Base-by-base conservation (phyloP, 2,113 vertebrate species). In the Thomomys bottae region DNA sequence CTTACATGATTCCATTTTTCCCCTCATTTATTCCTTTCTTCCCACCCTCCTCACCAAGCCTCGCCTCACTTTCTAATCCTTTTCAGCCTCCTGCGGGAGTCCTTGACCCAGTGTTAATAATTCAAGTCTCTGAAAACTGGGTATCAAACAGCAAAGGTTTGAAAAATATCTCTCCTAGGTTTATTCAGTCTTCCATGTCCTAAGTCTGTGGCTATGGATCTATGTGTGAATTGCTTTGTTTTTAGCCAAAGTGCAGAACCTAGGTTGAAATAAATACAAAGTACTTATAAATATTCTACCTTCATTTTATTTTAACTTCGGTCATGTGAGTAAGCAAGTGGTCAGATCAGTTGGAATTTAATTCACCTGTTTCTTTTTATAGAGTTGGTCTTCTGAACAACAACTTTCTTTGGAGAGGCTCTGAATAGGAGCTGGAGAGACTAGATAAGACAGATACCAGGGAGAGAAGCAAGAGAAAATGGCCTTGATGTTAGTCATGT, bases 401-500 rank as follows among this genome's bases (percentile, higher is more conserved):
- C 28, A 54, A 54, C 49, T 54, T 54, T 12, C 49, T 54, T 54
- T 38, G 3, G 49, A 54, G 26, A 59, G 32, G 26, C 1, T 8
- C 18, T 2, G 20, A 54, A 3, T 7, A 20, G 6, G 3, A 28
- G 23, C 40, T 12, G 18, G 10, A 26, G n/a, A n/a, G 63, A 8
- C 36, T 21, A 15, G 1, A 12, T n/a, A 3, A 23, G 17, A 45
- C 34, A 49, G 34, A 64, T 34, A 76, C 32, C 42, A 4, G 66
- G 8, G 21, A 36, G 34, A 87, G 72, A 34, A 72, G 81, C 34
- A 2, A 38, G 10, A 0, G 17, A 3, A 17, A 10, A 2, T 5
- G 32, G 66, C 28, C 23, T 0, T 0, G 67, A 21, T 3, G 1
- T 18, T 38, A 2, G 28, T 17, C 59, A 36, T 8, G 1, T 9